phyloP scores from a whole-genome alignment of 2,113 vertebrate genomes.

The Psittacus erithacus region DNA sequence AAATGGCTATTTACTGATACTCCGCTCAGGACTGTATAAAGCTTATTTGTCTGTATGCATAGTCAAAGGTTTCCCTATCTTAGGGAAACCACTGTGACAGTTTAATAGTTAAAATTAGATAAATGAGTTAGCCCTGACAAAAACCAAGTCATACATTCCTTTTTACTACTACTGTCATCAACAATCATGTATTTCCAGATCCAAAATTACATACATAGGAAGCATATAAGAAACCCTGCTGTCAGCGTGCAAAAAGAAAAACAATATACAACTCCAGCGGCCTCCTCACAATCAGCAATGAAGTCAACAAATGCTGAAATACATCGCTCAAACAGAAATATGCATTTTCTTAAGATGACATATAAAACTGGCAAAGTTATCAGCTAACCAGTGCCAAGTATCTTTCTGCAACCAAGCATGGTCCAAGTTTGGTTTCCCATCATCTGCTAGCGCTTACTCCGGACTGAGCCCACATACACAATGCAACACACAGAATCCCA shows the following conservation, averaged over 20 bases:
- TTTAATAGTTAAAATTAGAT: not conserved
- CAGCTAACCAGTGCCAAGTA: not conserved
- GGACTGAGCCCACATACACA: not conserved
- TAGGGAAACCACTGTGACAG: not conserved
- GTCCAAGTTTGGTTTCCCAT: not conserved
- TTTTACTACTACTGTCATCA: not conserved
- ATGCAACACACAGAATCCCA: fast-evolving
- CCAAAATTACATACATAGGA: not conserved
- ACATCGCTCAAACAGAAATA: not conserved
- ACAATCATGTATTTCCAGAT: not conserved
- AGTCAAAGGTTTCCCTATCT: not conserved
- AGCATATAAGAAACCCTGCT: not conserved
- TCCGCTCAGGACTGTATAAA: not conserved
- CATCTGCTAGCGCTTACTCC: not conserved
- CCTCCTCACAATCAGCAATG: not conserved
- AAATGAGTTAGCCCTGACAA: not conserved
- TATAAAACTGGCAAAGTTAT: not conserved
- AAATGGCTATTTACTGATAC: not conserved
- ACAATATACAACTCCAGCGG: not conserved
- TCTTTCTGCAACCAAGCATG: not conserved
- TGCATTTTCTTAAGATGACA: not conserved
- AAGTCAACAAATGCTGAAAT: not conserved
- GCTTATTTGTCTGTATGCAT: not conserved
- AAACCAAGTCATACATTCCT: not conserved
- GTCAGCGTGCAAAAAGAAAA: not conserved